phyloP scores from a whole-genome alignment of 2,888 invertebrate species.

The Leptothorax acervorum region DNA sequence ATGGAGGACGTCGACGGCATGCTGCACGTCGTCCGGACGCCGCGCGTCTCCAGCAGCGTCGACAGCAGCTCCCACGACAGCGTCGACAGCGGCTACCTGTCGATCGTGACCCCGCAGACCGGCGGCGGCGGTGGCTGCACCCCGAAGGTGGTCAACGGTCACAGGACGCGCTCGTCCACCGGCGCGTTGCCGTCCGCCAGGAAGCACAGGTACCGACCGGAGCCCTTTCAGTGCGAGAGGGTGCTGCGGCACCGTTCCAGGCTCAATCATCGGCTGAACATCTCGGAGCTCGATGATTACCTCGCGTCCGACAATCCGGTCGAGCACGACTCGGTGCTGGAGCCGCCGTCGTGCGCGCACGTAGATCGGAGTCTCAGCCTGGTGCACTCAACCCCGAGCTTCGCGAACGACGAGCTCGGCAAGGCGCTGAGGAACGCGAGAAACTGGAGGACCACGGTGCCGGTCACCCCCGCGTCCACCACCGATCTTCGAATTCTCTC shows the following conservation, averaged over 20 bases:
- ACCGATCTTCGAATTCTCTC: conserved; percentile 72
- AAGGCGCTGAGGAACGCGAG: conserved; percentile 43
- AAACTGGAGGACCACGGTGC: conserved; percentile 67
- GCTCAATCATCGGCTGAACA: conserved; percentile 66
- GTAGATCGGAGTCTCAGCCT: conserved; percentile 19
- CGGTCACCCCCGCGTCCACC: conserved; percentile 74
- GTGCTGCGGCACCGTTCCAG: conserved; percentile 69
- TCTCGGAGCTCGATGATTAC: conserved; percentile 70
- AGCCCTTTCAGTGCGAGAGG: conserved; percentile 72
- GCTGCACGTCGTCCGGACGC: conserved; percentile 70
- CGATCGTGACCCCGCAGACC: conserved; percentile 76
- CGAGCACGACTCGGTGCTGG: conserved; percentile 48
- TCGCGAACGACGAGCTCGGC: conserved; percentile 22
- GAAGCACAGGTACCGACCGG: conserved; percentile 66
- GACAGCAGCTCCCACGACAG: conserved; percentile 68
- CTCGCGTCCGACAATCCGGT: conserved; percentile 61
- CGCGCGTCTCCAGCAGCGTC: conserved; percentile 59
- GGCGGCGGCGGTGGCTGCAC: conserved; percentile 61
- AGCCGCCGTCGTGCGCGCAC: conserved; percentile 50
- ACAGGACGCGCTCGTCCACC: conserved; percentile 61
- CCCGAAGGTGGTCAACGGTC: conserved; percentile 64
- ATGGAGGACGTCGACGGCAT: conserved; percentile 68
- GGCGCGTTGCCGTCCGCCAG: conserved; percentile 41
- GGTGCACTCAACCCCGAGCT: conserved; percentile 44
- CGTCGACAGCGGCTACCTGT: conserved; percentile 78